phyloP scores from a whole-genome alignment of 2,797 vertebrate species.

The Mastacembelus armatus region DNA sequence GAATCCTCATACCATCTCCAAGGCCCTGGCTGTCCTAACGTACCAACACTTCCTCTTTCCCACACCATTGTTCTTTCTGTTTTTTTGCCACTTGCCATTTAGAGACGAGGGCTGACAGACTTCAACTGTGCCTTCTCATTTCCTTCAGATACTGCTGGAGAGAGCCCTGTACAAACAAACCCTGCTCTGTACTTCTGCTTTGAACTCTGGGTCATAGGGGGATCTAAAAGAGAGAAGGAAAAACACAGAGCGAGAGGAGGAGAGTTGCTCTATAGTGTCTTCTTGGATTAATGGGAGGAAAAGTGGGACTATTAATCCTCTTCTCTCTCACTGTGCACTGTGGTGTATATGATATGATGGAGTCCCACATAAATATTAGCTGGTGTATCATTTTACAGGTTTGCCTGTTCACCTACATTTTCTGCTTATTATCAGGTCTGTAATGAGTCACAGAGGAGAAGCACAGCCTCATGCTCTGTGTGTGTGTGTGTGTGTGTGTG shows the following conservation, averaged over 20 bases:
- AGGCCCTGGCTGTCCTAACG: constrained; percentile 36
- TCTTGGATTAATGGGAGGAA: constrained; percentile 66
- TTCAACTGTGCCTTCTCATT: constrained; percentile 55
- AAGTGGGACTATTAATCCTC: constrained; percentile 65
- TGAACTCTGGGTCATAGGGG: constrained; percentile 44
- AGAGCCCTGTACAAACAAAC: constrained; percentile 52
- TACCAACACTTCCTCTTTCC: constrained; percentile 19
- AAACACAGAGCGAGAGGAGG: constrained; percentile 29
- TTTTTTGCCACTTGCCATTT: constrained; percentile 74
- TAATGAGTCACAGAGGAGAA: constrained; percentile 82
- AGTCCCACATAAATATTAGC: constrained; percentile 78
- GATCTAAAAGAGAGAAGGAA: constrained; percentile 36
- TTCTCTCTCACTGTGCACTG: constrained; percentile 30
- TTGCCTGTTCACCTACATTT: constrained; percentile 70
- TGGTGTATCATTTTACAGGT: constrained; percentile 66
- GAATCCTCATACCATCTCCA: constrained; percentile 2
- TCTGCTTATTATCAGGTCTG: constrained; percentile 71
- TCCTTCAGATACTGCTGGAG: constrained; percentile 51
- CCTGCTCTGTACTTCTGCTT: constrained; percentile 35
- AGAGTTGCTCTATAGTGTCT: constrained; percentile 38
- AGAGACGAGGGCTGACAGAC: constrained; percentile 58
- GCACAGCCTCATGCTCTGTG: constrained; percentile 17
- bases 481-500: constrained; percentile 29
- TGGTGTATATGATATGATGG: constrained; percentile 57
- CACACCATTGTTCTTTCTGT: constrained; percentile 41